These are phyloP conservation scores for Griposia aprilina DNA, from an alignment of 2,888 invertebrate species.

Conservation along the genomic window DNA sequence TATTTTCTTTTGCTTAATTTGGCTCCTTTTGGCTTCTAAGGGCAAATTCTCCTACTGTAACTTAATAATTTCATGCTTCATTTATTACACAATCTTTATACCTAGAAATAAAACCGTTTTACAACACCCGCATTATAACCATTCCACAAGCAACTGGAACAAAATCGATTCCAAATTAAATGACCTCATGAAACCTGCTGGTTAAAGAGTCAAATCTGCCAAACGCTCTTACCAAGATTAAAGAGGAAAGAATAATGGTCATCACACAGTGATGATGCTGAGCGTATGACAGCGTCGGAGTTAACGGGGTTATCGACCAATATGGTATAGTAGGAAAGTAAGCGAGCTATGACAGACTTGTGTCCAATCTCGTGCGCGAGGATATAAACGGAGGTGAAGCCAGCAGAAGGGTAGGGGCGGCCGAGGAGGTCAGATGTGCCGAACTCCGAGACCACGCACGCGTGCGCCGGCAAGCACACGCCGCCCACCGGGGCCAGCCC, in stretches of 20 bases:
- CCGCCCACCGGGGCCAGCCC: constrained; percentile 95
- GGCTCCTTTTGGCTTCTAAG: not conserved
- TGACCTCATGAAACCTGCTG: constrained; percentile 6
- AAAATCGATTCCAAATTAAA: constrained; percentile 32
- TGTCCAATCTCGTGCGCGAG: constrained; percentile 96
- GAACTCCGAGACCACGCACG: constrained; percentile 95
- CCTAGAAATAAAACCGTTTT: constrained; percentile 9
- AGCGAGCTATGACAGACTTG: constrained; percentile 90
- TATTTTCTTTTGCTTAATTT: not conserved
- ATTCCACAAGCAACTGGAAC: not conserved
- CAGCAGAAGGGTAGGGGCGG: constrained; percentile 95
- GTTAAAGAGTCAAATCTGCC: not conserved
- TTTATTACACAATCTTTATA: constrained; percentile 18
- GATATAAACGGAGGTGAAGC: constrained; percentile 95
- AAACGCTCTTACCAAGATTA: not conserved
- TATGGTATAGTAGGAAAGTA: constrained; percentile 22
- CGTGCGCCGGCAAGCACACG: constrained; percentile 93
- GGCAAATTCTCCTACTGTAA: not conserved
- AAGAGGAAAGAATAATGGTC: not conserved
- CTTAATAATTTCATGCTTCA: constrained; percentile 9
- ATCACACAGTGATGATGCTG: not conserved
- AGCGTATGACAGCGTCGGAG: not conserved
- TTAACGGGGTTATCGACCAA: not conserved
- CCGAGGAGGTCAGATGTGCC: constrained; percentile 93
- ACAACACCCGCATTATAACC: constrained; percentile 47